These are phyloP conservation scores for Watersipora subatra DNA, from an alignment of 1,140 invertebrate genomes.

Conservation along the genomic window DNA sequence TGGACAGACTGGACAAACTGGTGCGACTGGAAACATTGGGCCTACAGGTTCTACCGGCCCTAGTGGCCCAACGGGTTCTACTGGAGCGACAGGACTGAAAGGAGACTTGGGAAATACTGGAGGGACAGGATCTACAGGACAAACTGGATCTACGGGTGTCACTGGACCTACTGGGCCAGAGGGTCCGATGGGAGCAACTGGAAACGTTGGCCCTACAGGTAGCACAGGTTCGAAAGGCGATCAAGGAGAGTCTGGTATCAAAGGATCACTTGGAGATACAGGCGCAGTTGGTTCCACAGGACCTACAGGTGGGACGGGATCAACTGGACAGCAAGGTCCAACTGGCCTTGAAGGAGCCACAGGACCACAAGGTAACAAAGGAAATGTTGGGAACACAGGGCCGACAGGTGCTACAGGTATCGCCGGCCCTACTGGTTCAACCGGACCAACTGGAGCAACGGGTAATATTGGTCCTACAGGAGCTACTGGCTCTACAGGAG, in stretches of 20 bases:
- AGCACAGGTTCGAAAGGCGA: slow-evolving; percentile 4
- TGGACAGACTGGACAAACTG: slow-evolving; percentile 4
- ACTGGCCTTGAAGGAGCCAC: slow-evolving; percentile 8
- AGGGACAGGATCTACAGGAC: slow-evolving; percentile 1
- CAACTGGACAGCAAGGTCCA: slow-evolving; percentile 7
- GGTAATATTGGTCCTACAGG: neutral
- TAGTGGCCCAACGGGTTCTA: neutral
- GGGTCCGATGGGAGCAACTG: slow-evolving; percentile 1
- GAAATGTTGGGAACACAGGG: slow-evolving; percentile 8
- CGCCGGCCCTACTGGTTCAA: slow-evolving; percentile 3
- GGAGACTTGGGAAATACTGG: slow-evolving; percentile 1
- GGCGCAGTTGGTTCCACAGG: neutral
- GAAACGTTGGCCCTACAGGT: neutral
- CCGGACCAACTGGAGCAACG: neutral
- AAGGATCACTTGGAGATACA: slow-evolving; percentile 2
- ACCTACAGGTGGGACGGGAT: neutral
- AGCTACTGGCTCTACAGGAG: neutral
- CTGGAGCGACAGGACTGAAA: neutral
- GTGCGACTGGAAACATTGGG: neutral
- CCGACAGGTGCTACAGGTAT: slow-evolving; percentile 4
- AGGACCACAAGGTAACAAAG: slow-evolving; percentile 8
- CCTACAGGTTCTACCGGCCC: slow-evolving; percentile 4
- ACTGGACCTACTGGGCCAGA: neutral
- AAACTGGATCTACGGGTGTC: slow-evolving; percentile 8
- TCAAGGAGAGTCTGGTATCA: slow-evolving; percentile 8